Evolutionary conservation across 2,797 vertebrate species (phyloP).

Genomic region (Gymnodraco acuticeps): DNA sequence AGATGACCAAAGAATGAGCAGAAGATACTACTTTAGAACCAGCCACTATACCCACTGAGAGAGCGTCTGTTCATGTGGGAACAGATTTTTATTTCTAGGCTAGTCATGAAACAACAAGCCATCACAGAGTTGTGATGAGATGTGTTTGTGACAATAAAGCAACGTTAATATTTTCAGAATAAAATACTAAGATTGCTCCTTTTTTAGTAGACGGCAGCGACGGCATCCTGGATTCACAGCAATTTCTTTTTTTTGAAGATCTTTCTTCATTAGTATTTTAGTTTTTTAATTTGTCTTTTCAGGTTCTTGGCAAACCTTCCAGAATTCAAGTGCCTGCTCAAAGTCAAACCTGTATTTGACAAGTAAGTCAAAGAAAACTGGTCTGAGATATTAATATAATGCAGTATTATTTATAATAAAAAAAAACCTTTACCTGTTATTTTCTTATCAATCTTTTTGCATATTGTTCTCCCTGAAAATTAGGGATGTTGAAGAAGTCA

Average conservation of each 20-base stretch:
- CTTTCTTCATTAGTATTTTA: neutral
- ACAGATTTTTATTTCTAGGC: no score
- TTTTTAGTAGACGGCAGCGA: neutral
- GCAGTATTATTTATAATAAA: neutral
- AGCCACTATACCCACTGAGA: no score
- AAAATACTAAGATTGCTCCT: neutral
- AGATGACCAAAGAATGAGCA: no score
- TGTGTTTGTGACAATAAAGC: no score
- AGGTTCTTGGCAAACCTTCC: slow-evolving; percentile 92
- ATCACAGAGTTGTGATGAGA: no score
- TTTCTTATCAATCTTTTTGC: neutral
- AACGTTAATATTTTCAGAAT: neutral
- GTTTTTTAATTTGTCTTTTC: slow-evolving; percentile 38
- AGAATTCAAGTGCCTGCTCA: slow-evolving; percentile 89
- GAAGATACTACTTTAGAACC: no score
- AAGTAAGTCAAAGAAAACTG: slow-evolving; percentile 86
- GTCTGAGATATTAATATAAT: neutral
- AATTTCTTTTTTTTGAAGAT: neutral
- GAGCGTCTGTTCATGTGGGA: no score
- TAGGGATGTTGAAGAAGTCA: slow-evolving; percentile 90
- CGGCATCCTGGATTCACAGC: neutral
- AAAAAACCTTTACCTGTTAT: neutral
- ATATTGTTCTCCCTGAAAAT: slow-evolving; percentile 20
- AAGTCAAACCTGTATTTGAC: slow-evolving; percentile 92
- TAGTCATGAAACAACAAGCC: no score